phyloP scores from a whole-genome alignment of 2,797 vertebrate species.

The Margarornis squamiger region DNA sequence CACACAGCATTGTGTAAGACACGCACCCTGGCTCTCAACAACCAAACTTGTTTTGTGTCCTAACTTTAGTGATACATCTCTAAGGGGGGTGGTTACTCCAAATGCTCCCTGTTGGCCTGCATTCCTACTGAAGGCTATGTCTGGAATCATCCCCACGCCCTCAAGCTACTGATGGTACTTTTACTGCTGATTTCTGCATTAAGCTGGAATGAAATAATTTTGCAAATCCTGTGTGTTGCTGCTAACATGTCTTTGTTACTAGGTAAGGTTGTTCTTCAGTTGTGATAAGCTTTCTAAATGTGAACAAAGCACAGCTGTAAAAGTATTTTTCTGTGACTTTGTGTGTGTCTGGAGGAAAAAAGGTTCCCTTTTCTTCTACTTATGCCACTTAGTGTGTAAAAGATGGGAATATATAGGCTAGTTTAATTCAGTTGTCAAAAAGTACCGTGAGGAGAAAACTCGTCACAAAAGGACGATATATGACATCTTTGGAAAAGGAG shows the following conservation, averaged over 20 bases:
- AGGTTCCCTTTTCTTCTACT: not conserved
- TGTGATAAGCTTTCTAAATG: not conserved
- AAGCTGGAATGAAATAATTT: not conserved
- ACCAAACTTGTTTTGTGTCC: not conserved
- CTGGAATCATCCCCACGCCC: not conserved
- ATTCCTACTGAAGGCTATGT: not conserved
- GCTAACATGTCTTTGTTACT: not conserved
- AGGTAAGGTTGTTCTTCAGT: not conserved
- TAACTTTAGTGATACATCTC: not conserved
- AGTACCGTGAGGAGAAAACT: not conserved
- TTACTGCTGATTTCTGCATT: not conserved
- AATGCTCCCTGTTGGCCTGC: not conserved
- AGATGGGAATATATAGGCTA: not conserved
- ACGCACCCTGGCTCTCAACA: not conserved
- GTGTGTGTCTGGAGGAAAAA: not conserved
- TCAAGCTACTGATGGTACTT: not conserved
- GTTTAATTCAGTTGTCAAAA: not conserved
- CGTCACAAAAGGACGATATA: not conserved
- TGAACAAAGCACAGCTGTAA: not conserved
- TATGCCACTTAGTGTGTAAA: not conserved
- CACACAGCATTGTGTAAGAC: not conserved
- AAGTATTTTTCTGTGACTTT: not conserved
- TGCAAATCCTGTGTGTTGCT: fast-evolving
- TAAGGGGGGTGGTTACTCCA: not conserved
- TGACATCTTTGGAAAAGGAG: not conserved